Evolutionary conservation across 2,888 invertebrate genomes (phyloP), one percentile per base, ranked within the genome.

Genomic region (Caenorhabditis becei): DNA sequence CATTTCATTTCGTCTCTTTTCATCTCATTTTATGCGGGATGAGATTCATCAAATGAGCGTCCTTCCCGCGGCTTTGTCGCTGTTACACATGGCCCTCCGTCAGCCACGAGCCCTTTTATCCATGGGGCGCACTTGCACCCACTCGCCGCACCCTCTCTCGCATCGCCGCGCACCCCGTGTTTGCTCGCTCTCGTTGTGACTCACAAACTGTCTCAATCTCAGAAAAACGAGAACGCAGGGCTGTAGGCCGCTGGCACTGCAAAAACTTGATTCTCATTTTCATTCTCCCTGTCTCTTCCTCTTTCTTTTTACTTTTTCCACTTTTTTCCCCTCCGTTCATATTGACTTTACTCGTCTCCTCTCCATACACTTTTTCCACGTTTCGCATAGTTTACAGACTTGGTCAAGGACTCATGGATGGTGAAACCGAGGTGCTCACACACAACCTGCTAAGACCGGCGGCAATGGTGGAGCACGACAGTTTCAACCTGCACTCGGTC

Each of bases 381-480:
- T 28, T n/a, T 10, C 18, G 32, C 23, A 37, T 8, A 49, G n/a
- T 72, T 53, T 58, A n/a, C 61, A 66, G 75, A 66, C 75, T 75
- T 75, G 75, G 75, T 35, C 56, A 37, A 35, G 16, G 65, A 59
- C 65, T 41, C 61, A 63, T 69, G 62, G 62, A 69, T 69, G 69
- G 69, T 49, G 77, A 77, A 54, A 62, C 63, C 16, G 77, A 77
- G 51, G 69, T 69, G 77, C 62, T 69, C 24, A 77, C 77, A 28
- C 77, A 77, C 63, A 61, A 67, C 26, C 20, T 65, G 24, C 51
- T 77, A 49, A 62, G 61, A 20, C 77, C 62, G 24, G 37, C 61
- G 11, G 53, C 37, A 11, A 56, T 61, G 20, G 53, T 67, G 47
- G 47, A n/a, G n/a, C 47, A 18, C 24, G 66, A 75, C 24, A 61